Conservation (phyloP, 2,888 invertebrate species). For the Chelonus formosanus region DNA sequence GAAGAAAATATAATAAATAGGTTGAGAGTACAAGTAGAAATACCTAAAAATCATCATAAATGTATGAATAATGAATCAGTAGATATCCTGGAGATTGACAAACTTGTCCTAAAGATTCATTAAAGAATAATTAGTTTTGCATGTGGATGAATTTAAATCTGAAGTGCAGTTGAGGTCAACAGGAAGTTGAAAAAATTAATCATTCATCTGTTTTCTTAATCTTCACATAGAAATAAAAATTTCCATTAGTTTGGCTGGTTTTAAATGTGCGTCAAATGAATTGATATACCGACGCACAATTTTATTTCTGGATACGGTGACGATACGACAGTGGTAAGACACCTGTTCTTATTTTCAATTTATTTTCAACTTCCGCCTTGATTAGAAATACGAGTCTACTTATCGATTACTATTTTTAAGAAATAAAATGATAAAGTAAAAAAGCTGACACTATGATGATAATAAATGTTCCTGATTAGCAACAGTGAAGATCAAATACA, state of each 20-base stretch:
- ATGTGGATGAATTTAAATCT: slow-evolving; percentile 7
- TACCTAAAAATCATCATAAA: no score
- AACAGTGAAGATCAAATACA: no score
- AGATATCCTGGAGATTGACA: neutral
- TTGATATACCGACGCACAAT: slow-evolving; percentile 23
- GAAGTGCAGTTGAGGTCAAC: slow-evolving; percentile 16
- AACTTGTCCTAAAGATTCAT: slow-evolving; percentile 2
- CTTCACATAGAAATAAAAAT: neutral
- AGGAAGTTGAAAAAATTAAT: slow-evolving; percentile 14
- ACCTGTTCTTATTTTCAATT: slow-evolving; percentile 53
- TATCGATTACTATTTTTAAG: no score
- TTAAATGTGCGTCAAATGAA: slow-evolving; percentile 30
- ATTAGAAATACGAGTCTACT: no score
- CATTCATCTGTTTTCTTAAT: slow-evolving; percentile 1
- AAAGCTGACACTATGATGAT: no score
- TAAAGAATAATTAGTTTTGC: neutral
- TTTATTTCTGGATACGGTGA: slow-evolving; percentile 55
- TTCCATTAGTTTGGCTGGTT: neutral
- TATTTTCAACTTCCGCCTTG: slow-evolving; percentile 16
- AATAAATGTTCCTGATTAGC: no score
- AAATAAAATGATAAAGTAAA: no score
- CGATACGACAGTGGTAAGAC: slow-evolving; percentile 53
- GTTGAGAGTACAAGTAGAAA: no score
- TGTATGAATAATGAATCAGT: no score
- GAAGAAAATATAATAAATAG: no score